Evolutionary conservation across 2,113 vertebrate genomes (phyloP).

Genomic region (Indicator indicator): DNA sequence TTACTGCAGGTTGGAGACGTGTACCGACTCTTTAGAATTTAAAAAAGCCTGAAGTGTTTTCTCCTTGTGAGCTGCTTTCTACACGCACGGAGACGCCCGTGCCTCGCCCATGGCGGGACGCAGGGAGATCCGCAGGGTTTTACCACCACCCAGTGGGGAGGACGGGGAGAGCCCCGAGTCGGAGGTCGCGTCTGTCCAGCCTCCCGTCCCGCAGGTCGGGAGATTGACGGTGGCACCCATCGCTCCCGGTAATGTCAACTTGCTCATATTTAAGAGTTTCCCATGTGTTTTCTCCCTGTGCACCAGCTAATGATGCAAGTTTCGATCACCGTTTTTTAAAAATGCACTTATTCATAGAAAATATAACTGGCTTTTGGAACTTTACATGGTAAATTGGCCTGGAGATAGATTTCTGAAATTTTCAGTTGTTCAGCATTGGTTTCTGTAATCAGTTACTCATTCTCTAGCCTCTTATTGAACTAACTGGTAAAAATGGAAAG

Average conservation of each 20-base stretch:
- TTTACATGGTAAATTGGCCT: no score
- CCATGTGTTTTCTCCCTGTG: accelerated
- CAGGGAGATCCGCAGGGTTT: background rate
- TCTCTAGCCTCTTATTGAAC: background rate
- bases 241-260: accelerated
- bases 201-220: background rate
- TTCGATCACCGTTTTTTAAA: background rate
- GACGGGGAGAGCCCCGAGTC: background rate
- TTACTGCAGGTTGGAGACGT: background rate
- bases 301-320: no score
- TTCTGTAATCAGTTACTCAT: background rate
- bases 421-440: background rate
- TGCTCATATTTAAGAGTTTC: accelerated
- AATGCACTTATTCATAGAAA: background rate
- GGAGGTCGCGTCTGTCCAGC: accelerated
- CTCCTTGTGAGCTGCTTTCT: accelerated
- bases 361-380: background rate
- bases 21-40: background rate
- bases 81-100: accelerated
- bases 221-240: accelerated
- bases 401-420: background rate
- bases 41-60: background rate
- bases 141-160: conserved; percentile 20
- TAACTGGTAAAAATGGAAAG: background rate
- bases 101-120: accelerated